Evolutionary conservation across 2,888 invertebrate species (phyloP).

Genomic region (Drosophila maculinotata): DNA sequence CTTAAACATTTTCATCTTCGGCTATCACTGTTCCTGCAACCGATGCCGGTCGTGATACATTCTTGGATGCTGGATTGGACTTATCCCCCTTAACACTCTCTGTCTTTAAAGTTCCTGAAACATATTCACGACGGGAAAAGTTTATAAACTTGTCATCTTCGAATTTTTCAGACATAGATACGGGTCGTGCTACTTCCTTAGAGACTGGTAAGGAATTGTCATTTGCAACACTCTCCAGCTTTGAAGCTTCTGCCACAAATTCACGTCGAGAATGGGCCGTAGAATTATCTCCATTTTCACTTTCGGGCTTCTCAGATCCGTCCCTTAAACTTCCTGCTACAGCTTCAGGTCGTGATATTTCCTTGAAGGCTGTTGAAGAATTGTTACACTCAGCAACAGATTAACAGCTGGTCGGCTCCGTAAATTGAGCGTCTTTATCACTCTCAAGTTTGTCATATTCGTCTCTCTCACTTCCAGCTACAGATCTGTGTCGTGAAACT

Average conservation of each 20-base stretch:
- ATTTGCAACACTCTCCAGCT: conserved; percentile 20
- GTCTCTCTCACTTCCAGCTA: conserved; percentile 22
- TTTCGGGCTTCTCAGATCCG: conserved; percentile 2
- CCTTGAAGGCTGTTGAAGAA: conserved; percentile 21
- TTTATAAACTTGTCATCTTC: conserved; percentile 30
- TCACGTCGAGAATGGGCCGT: conserved; percentile 8
- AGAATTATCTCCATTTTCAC: conserved; percentile 1
- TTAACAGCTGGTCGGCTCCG: conserved; percentile 29
- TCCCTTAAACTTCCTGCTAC: no score
- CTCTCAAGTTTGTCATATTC: conserved; percentile 20
- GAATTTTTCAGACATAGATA: conserved; percentile 30
- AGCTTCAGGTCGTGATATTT: conserved; percentile 31
- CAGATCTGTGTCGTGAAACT: conserved; percentile 31
- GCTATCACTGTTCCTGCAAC: conserved; percentile 37
- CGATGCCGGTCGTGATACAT: conserved; percentile 36
- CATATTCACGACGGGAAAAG: conserved; percentile 39
- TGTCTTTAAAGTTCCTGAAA: background rate
- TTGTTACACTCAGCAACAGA: conserved; percentile 35
- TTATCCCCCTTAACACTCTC: conserved; percentile 21
- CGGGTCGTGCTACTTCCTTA: conserved; percentile 46
- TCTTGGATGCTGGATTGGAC: conserved; percentile 25
- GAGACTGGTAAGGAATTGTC: conserved; percentile 37
- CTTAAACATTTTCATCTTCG: background rate
- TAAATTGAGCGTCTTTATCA: conserved; percentile 5
- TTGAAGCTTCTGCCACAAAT: conserved; percentile 35